A percentile compares a stretch with the other conserved stretches of the same genome.
These are phyloP conservation scores for Acleris cristana DNA, from an alignment of 2,888 invertebrate genomes.

Conservation along the genomic window DNA sequence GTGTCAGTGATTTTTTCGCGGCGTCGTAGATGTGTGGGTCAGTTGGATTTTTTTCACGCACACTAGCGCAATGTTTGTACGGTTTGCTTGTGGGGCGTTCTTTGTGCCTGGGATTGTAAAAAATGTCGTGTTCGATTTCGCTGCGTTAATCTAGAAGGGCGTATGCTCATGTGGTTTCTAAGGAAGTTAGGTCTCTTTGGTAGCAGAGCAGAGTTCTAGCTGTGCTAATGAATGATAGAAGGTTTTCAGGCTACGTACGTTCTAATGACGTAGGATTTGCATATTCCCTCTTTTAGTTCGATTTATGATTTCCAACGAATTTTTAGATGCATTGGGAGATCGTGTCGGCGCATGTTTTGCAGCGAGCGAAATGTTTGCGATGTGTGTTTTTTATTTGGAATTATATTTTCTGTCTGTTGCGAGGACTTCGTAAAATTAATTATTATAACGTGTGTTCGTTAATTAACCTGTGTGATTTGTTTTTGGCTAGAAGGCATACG, in stretches of 20 bases:
- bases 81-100: constrained; percentile 68
- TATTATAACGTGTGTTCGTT: too few relatives aligned
- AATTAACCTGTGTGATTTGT: too few relatives aligned
- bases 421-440: too few relatives aligned
- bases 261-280: constrained; percentile 46
- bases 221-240: constrained; percentile 82
- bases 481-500: too few relatives aligned
- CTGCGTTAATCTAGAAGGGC: constrained; percentile 9
- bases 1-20: constrained; percentile 82
- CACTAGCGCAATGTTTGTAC: constrained; percentile 55
- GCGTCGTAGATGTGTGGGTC: constrained; percentile 71
- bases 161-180: not conserved
- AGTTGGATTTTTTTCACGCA: constrained; percentile 79
- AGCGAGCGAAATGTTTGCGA: constrained; percentile 12
- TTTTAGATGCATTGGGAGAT: constrained; percentile 33
- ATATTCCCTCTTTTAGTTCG: constrained; percentile 47
- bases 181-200: constrained; percentile 7
- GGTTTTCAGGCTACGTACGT: constrained; percentile 60
- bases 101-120: constrained; percentile 82
- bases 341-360: constrained; percentile 27
- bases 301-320: constrained; percentile 37
- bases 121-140: constrained; percentile 83
- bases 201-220: constrained; percentile 48
- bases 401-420: too few relatives aligned
- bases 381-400: not conserved